Evolutionary conservation across 2,888 invertebrate genomes (phyloP), one percentile per base, ranked within the genome.

Genomic region (Cryptus viduatorius): DNA sequence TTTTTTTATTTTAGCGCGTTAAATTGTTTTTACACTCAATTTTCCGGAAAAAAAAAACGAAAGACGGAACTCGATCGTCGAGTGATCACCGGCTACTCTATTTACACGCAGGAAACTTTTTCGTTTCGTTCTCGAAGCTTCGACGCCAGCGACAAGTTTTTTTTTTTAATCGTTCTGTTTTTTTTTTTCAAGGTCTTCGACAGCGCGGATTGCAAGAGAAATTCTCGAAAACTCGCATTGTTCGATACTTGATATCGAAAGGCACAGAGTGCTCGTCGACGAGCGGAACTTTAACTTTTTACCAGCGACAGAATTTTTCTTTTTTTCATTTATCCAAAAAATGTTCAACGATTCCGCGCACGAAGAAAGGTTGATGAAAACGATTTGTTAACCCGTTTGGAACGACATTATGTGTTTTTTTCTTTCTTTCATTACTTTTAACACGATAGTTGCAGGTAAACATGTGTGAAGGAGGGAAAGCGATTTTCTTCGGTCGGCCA

Each of bases 71-170:
- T 64, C 44, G 31, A 67, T 75, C 73, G 64, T 53, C 4, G 44
- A 42, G 64, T 65, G 65, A 29, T 79, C 68, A 37, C 65, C 29
- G 59, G 46, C 50, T 59, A 67, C 53, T 72, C 24, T 83, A 80
- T 80, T 83, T 83, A 80, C 83, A 77, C 72, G 56, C 76, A 65
- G 72, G 76, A 68, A 46, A 77, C 48, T 37, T 71, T 71, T 69
- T 59, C 56, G 50, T 68, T 64, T 73, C 53, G 7, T 19, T 46
- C 46, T 46, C 65, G 10, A 72, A n/a, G 5, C 19, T 46, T 19
- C 64, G 73, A 65, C 50, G 71, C 71, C 7, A 65, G 42, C 46
- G 65, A 31, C 71, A 46, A 50, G 24, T 50, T 56, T 77, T 68
- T 69, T 12, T n/a, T 10, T 10, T 19, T 16, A 31, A 65, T 61